A percentile compares a stretch with the other conserved stretches of the same genome.
Conservation (phyloP, 2,113 vertebrate species). For the Eulacestoma nigropectus region DNA sequence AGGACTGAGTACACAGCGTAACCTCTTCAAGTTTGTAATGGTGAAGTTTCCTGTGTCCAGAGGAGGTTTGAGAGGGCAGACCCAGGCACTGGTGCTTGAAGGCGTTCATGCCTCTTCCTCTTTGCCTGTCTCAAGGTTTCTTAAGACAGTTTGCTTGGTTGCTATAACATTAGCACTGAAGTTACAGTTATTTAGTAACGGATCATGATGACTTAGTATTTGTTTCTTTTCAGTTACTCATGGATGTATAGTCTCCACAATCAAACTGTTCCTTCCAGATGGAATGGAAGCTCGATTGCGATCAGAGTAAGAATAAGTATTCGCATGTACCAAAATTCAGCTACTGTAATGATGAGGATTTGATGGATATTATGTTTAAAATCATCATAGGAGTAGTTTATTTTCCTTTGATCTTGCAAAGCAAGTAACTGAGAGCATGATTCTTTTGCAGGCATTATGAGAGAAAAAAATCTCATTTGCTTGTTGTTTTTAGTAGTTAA, state of each 20-base stretch:
- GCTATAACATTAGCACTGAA: background rate
- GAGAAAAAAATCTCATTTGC: background rate
- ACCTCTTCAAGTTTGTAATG: background rate
- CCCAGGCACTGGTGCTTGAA: background rate
- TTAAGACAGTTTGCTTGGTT: background rate
- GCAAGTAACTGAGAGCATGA: background rate
- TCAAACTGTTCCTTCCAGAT: conserved; percentile 99
- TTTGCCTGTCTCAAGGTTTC: background rate
- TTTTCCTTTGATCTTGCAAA: background rate
- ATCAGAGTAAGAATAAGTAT: conserved; percentile 87
- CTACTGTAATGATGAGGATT: background rate
- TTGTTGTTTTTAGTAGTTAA: background rate
- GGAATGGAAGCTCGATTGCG: conserved; percentile 95
- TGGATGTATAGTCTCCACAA: conserved; percentile 98
- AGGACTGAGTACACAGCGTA: background rate
- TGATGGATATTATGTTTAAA: background rate
- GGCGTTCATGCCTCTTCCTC: background rate
- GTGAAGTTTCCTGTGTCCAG: background rate
- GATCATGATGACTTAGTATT: background rate
- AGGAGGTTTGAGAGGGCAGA: background rate
- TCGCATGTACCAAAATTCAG: background rate
- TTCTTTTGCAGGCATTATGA: background rate
- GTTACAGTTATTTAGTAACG: background rate
- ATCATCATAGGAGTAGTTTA: background rate
- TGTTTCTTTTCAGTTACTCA: conserved; percentile 90